Evolutionary conservation across 2,888 invertebrate species (phyloP), one percentile per base, ranked within the genome.

Genomic region (Cistogaster globosa): DNA sequence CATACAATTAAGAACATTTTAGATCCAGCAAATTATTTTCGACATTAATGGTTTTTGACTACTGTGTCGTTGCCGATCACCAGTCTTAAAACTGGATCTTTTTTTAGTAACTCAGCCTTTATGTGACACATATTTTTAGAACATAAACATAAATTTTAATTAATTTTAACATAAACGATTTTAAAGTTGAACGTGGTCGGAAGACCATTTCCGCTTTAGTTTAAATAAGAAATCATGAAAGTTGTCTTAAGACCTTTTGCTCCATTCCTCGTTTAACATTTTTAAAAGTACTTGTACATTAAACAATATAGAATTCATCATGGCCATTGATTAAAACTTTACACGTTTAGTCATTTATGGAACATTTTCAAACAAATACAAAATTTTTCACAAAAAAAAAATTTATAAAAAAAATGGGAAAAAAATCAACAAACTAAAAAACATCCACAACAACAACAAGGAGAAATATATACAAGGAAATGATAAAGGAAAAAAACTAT

Each of bases 241-340:
- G 12, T 2, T 42, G 12, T 1, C 18, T 22, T 45, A 22, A 45
- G 45, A n/a, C 0, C 14, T 11, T 74, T 74, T 26, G 18, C 32
- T 14, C 1, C 36, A 3, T 4, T 20, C 58, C 51, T 57, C 58
- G 36, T 51, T n/a, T 9, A 7, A 9, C 22, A 58, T 68, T 51
- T 67, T 67, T 58, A 79, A 79, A 22, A 71, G 42, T 71, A 51
- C 20, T 68, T 26, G n/a, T 38, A 51, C 58, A n/a, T 58, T 18
- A 36, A 51, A 14, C 18, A 53, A 9, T 60, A 16, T 48, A 77
- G 51, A 68, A 69, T 77, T 79, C 68, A 74, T 81, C 69, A 69
- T 76, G 63, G 58, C 78, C 81, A 82, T 78, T 82, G 82, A 81
- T 85, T 85, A 74, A 81, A 84, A 76, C 68, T 69, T 53, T 45